Evolutionary conservation across 2,888 invertebrate species (phyloP), one percentile per base, ranked within the genome.

Genomic region (Agonopterix heracliana): DNA sequence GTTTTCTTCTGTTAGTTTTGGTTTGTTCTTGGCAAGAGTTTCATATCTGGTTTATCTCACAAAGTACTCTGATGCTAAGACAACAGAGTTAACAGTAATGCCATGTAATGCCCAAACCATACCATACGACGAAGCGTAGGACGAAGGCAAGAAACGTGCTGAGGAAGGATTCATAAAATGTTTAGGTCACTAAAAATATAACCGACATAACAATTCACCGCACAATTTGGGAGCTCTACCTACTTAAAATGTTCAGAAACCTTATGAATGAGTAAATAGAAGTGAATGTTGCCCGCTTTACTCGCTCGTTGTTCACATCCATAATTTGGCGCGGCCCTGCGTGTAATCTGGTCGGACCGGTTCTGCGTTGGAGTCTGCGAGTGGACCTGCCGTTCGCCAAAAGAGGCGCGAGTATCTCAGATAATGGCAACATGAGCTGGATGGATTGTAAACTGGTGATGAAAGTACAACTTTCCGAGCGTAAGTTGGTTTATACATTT

Each of bases 371-470:
- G 77, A 78, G 78, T 68, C 78, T 75, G 74, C 74, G 74, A 81
- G 76, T 81, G 84, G 83, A 83, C 82, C 81, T 81, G 84, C 83
- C 75, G 74, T 79, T 74, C 72, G 78, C 83, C 78, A 82, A 84
- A 82, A 80, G 83, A 79, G 75, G 71, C 69, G 76, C 74, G 77
- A 74, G 74, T 71, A 72, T 74, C 68, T 74, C 75, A 69, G 73
- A 74, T 72, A 74, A 73, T 70, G 68, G 65, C 68, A 66, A 63
- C 63, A 65, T 56, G 57, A 59, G 56, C 64, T 71, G 64, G 70
- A 63, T 57, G 54, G 52, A 57, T 54, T 46, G 45, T 53, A 54
- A 50, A 50, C 53, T 57, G 51, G 41, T 40, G 45, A 44, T 8
- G 34, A 34, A 34, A 34, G 26, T n/a, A 42, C 44, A 38, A n/a